Percentiles rank a stretch among this genome's conserved stretches.
phyloP scores from a whole-genome alignment of 2,797 vertebrate species.

The Pelobates cultripes region DNA sequence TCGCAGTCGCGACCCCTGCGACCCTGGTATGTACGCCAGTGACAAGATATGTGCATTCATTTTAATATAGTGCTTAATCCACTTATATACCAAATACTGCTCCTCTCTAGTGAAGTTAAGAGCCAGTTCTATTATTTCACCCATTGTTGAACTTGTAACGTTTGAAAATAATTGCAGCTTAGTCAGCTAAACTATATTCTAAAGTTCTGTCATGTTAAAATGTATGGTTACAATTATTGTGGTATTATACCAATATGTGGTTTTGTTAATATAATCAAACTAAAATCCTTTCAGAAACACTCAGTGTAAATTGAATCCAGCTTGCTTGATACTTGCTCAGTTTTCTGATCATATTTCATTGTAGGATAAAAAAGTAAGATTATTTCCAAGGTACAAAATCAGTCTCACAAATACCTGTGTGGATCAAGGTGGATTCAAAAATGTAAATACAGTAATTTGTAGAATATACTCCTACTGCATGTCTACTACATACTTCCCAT shows the following conservation, averaged over 20 bases:
- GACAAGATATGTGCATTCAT: not conserved
- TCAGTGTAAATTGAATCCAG: slow-evolving; percentile 64
- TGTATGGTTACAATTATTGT: slow-evolving; percentile 66
- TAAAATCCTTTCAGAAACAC: slow-evolving; percentile 57
- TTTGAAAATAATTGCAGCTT: slow-evolving; percentile 56
- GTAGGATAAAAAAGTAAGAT: too few relatives aligned
- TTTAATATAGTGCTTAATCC: slow-evolving; percentile 61
- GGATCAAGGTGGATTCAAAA: too few relatives aligned
- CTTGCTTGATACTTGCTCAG: slow-evolving; percentile 45
- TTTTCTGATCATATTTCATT: not conserved
- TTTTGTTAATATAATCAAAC: slow-evolving; percentile 68
- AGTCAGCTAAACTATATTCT: slow-evolving; percentile 45
- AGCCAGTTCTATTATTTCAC: slow-evolving; percentile 67
- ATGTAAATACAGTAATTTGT: too few relatives aligned
- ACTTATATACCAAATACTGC: slow-evolving; percentile 77
- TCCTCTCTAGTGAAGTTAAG: slow-evolving; percentile 80
- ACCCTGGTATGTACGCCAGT: too few relatives aligned
- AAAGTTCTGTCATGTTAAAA: slow-evolving; percentile 65
- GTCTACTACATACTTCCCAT: too few relatives aligned
- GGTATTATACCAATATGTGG: slow-evolving; percentile 65
- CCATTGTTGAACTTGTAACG: slow-evolving; percentile 48
- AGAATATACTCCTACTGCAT: too few relatives aligned
- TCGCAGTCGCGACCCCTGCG: too few relatives aligned
- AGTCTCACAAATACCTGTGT: too few relatives aligned
- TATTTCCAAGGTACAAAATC: too few relatives aligned